Percentiles rank a stretch among this genome's conserved stretches.
Evolutionary conservation across 2,113 vertebrate genomes (phyloP).

Genomic region (Cynopterus brachyotis): DNA sequence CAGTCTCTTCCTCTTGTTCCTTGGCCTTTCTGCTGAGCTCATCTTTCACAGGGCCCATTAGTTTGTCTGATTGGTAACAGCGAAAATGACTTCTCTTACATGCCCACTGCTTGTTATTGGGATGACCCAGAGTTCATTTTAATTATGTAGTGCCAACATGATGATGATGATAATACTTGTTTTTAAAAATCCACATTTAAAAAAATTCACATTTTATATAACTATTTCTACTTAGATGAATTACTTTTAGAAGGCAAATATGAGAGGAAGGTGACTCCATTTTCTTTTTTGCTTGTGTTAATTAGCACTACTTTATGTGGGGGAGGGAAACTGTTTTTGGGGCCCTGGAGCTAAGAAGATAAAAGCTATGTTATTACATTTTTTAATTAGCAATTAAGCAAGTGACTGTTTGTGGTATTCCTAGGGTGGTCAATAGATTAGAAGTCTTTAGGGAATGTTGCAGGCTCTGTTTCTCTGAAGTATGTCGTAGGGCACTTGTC

Average conservation of each 20-base stretch:
- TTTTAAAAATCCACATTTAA: slow-evolving; percentile 50
- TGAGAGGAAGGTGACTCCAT: slow-evolving; percentile 1
- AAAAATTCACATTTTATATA: slow-evolving; percentile 53
- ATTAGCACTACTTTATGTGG: slow-evolving; percentile 51
- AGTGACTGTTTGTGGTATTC: slow-evolving; percentile 27
- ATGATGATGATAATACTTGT: slow-evolving; percentile 38
- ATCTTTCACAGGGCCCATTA: slow-evolving; percentile 39
- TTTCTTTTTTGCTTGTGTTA: slow-evolving; percentile 52
- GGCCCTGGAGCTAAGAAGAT: slow-evolving; percentile 19
- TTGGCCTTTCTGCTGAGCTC: slow-evolving; percentile 50
- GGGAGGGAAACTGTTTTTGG: slow-evolving; percentile 46
- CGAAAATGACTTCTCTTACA: neutral
- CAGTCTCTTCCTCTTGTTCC: neutral
- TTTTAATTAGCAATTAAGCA: slow-evolving; percentile 55
- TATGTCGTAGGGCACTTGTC: neutral
- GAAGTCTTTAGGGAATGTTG: neutral
- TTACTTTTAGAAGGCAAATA: slow-evolving; percentile 64
- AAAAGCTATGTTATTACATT: slow-evolving; percentile 28
- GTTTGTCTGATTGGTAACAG: slow-evolving; percentile 45
- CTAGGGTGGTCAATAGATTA: neutral
- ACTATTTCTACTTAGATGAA: slow-evolving; percentile 54
- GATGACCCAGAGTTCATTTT: slow-evolving; percentile 47
- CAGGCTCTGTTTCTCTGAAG: slow-evolving; percentile 3
- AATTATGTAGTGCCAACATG: slow-evolving; percentile 52
- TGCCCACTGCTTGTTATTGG: slow-evolving; percentile 41